Percentiles rank a stretch among this genome's conserved stretches.
Evolutionary conservation across 2,888 invertebrate genomes (phyloP).

Genomic region (Pheosia tremula): DNA sequence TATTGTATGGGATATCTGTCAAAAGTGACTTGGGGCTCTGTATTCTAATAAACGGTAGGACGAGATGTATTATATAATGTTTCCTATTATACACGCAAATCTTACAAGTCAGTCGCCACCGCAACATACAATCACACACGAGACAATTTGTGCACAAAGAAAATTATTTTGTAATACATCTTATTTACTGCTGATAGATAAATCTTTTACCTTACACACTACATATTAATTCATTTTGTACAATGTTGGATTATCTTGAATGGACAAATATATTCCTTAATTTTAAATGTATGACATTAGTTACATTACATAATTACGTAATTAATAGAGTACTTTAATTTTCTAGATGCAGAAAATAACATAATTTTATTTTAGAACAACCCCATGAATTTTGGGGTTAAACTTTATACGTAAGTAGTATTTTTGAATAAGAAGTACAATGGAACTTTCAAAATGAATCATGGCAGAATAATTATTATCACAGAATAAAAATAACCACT

Average conservation of each 20-base stretch:
- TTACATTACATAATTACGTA: too few species aligned
- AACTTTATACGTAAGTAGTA: constrained; percentile 11
- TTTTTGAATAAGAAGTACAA: constrained; percentile 2
- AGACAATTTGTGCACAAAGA: background rate
- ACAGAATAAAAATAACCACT: constrained; percentile 54
- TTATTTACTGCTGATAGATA: background rate
- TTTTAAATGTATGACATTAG: too few species aligned
- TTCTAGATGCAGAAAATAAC: background rate
- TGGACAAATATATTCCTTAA: background rate
- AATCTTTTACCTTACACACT: background rate
- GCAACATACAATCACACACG: background rate
- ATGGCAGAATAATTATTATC: constrained; percentile 62
- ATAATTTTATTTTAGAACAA: background rate
- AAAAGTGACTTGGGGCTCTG: too few species aligned
- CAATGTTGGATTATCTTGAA: background rate
- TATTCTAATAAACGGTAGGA: too few species aligned
- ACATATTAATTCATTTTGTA: constrained; percentile 5
- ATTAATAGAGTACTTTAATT: too few species aligned
- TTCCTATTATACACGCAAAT: background rate
- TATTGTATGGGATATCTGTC: too few species aligned
- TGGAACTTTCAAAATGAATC: constrained; percentile 29
- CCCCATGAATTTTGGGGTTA: constrained; percentile 15
- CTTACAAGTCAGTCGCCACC: background rate
- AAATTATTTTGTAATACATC: too few species aligned
- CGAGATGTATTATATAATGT: too few species aligned